Base-by-base conservation (phyloP, 2,888 invertebrate species). In the Ditula angustiorana region DNA sequence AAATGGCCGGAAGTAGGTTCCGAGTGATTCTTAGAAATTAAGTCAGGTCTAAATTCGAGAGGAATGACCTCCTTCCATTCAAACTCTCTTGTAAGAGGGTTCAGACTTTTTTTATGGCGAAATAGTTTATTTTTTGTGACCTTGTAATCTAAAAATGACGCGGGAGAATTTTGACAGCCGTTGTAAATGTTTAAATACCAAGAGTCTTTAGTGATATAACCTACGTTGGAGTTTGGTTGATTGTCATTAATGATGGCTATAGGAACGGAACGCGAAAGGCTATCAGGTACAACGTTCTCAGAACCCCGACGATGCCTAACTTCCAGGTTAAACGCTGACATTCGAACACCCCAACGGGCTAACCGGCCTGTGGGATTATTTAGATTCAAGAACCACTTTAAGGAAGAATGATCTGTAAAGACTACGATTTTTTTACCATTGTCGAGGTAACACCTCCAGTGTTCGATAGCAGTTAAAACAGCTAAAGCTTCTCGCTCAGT, bases 171-270 rank as follows among this genome's bases (percentile, higher is more conserved):
- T 21, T 11, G 33, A 55, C 59, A 19, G 0, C 26, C n/a, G 24
- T 57, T 58, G 19, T 44, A 41, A 57, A 61, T 58, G 11, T 61
- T 57, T 10, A 26, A n/a, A 33, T 58, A 66, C 66, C 66, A 66
- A 0, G 11, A 0, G 13, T 66, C 66, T 0, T 41, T 41, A 30
- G 30, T 30, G 2, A 1, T 7, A 8, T 5, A 30, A 2, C 0
- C 5, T 7, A 5, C 2, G 2, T 30, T 5, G 1, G 10, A 30
- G 10, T 30, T 2, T 11, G 3, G 1, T 2, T 0, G 10, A 2
- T 30, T 30, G 7, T 5, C 5, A 30, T 5, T 5, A 2, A 30
- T 30, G 2, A 7, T 1, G 7, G 5, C 16, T 2, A 41, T 41
- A 7, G 7, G 7, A 0, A 41, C 19, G 0, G 26, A 11, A 30